Base-by-base conservation (phyloP, 1,140 invertebrate species). In the Drosophila santomea region DNA sequence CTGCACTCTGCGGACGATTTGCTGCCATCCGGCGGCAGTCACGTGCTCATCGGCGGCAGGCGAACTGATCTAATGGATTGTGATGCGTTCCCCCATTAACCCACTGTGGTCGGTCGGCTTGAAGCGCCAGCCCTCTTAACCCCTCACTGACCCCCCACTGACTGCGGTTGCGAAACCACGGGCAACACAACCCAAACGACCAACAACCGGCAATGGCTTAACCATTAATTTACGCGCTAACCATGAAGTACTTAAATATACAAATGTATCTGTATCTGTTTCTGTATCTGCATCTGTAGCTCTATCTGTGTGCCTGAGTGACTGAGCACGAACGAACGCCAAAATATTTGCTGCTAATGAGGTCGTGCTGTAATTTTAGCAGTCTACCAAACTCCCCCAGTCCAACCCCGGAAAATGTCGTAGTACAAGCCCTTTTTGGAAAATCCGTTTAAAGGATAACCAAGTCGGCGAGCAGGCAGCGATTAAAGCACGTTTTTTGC, bases 181-280 rank as follows among this genome's bases (percentile, higher is more conserved):
- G 59, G 62, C 73, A 63, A 64, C 75, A 45, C 50, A 39, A 60
- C 60, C 75, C 47, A 44, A 76, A 64, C 66, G 59, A 62, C 71
- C 69, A 51, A 39, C 61, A 55, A 63, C 58, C 58, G 25, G 23
- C 61, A 63, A 77, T 62, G 81, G 82, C 74, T 80, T 85, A 85
- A 85, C 81, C 81, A 85, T 85, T 85, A 85, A 85, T 85, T 85
- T 85, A 85, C 81, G 81, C 81, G 78, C 82, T 85, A 85, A 85
- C 78, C 81, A 85, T 85, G 73, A 85, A 84, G 78, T 85, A 85
- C 77, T 85, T 85, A 78, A 85, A 80, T 85, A 80, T 85, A 77
- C 81, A 84, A 85, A 85, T 84, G 81, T 69, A 85, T 77, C 72
- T 76, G 61, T 68, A 63, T 56, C 45, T 35, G 17, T 68, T 17